Percentiles rank a stretch among this genome's conserved stretches.
These are phyloP conservation scores for Diaperis boleti DNA, from an alignment of 2,888 invertebrate genomes.

Conservation along the genomic window DNA sequence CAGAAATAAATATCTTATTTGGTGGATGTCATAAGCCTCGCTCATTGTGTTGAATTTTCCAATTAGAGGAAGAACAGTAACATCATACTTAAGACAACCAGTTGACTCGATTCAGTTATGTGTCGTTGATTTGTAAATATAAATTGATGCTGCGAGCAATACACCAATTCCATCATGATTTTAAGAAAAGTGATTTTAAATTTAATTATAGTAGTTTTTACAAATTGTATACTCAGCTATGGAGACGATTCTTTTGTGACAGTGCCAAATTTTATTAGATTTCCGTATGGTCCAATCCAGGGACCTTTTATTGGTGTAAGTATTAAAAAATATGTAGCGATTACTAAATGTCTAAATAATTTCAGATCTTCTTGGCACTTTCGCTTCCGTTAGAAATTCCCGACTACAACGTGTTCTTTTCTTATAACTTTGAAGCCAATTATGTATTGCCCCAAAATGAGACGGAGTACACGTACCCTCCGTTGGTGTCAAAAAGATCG, in stretches of 20 bases:
- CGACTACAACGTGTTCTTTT: conserved; percentile 77
- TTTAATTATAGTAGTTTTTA: neutral
- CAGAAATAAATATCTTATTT: conserved; percentile 8
- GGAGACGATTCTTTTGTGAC: conserved; percentile 24
- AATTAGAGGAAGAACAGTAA: conserved; percentile 33
- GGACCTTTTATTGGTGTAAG: conserved; percentile 49
- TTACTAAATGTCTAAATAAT: conserved; percentile 48
- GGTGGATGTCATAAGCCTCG: neutral
- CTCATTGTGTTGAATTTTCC: conserved; percentile 26
- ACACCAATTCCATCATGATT: no score
- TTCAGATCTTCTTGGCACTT: conserved; percentile 77
- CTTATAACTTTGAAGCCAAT: conserved; percentile 80
- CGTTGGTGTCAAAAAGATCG: conserved; percentile 48
- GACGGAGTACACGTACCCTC: conserved; percentile 57
- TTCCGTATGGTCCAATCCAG: conserved; percentile 42
- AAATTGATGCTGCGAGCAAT: neutral
- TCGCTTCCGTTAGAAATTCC: conserved; percentile 78
- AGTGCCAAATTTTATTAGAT: conserved; percentile 42
- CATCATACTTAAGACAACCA: conserved; percentile 34
- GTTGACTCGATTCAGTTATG: conserved; percentile 13
- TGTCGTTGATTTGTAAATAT: conserved; percentile 13
- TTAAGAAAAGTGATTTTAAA: conserved; percentile 6
- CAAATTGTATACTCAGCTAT: neutral
- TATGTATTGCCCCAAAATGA: conserved; percentile 73
- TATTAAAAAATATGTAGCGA: neutral